Conservation (phyloP, 2,113 vertebrate species). For the Phylloscopus trochiloides region DNA sequence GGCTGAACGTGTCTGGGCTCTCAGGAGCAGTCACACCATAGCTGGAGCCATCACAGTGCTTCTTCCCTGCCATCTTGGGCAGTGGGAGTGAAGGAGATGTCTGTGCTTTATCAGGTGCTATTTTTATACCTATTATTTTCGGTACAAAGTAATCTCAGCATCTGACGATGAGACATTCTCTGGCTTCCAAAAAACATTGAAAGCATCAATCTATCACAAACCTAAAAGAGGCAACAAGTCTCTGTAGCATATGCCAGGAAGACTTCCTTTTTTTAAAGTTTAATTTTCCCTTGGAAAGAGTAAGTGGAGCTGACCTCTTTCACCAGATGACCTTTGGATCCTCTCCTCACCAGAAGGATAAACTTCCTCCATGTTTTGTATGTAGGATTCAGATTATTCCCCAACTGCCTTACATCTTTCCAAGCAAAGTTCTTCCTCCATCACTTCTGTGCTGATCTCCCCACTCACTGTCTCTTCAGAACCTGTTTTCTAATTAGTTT, state of each 20-base stretch:
- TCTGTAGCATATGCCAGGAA: neutral
- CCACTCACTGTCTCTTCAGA: neutral
- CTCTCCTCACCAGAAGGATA: neutral
- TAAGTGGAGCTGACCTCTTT: neutral
- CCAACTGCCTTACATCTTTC: neutral
- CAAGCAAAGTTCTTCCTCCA: neutral
- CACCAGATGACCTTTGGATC: neutral
- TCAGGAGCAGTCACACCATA: neutral
- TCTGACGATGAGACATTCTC: constrained; percentile 22
- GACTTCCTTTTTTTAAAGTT: neutral
- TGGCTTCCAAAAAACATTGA: neutral
- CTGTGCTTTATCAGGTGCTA: neutral
- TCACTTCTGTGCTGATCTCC: neutral
- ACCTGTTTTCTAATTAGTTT: neutral
- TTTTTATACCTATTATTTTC: constrained; percentile 43
- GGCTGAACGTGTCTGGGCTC: neutral
- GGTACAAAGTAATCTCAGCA: constrained; percentile 16
- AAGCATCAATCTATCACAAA: neutral
- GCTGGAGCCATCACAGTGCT: neutral
- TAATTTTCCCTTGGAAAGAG: neutral
- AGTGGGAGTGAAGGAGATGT: neutral
- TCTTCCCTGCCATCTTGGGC: neutral
- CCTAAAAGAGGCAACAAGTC: neutral
- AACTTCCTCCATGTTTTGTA: neutral
- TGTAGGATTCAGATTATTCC: neutral